Conservation (phyloP, 1,140 invertebrate species). For the Pachypsylla venusta region DNA sequence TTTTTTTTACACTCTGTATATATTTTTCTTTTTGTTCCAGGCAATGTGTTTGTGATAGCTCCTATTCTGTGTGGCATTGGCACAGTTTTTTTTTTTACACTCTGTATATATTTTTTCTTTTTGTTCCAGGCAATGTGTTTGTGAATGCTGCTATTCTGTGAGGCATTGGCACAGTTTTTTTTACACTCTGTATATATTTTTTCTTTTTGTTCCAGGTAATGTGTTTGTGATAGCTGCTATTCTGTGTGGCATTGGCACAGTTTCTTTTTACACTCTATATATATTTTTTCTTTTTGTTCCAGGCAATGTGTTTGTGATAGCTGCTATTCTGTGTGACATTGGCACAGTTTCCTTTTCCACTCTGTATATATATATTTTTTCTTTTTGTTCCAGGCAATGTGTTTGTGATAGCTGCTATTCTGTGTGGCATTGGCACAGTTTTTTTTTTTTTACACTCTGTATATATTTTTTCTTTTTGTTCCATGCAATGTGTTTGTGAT, state of each 20-base stretch:
- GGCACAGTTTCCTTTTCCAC: too few relatives aligned
- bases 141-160: too few relatives aligned
- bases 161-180: too few relatives aligned
- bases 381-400: too few relatives aligned
- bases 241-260: conserved; percentile 20
- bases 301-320: conserved; percentile 97
- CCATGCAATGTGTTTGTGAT: conserved; percentile 96
- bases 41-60: conserved; percentile 96
- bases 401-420: too few relatives aligned
- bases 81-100: too few relatives aligned
- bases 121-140: too few relatives aligned
- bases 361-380: too few relatives aligned
- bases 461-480: conserved; percentile 30
- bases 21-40: conserved; percentile 40
- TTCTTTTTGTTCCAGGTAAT: conserved; percentile 59
- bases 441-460: neutral
- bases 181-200: conserved; percentile 8
- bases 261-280: conserved; percentile 5
- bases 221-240: conserved; percentile 97
- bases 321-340: conserved; percentile 90
- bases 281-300: conserved; percentile 32
- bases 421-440: too few relatives aligned
- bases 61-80: too few relatives aligned
- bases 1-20: too few relatives aligned
- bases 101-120: too few relatives aligned